phyloP scores from a whole-genome alignment of 2,797 vertebrate species.

The Neopelma chrysocephalum region DNA sequence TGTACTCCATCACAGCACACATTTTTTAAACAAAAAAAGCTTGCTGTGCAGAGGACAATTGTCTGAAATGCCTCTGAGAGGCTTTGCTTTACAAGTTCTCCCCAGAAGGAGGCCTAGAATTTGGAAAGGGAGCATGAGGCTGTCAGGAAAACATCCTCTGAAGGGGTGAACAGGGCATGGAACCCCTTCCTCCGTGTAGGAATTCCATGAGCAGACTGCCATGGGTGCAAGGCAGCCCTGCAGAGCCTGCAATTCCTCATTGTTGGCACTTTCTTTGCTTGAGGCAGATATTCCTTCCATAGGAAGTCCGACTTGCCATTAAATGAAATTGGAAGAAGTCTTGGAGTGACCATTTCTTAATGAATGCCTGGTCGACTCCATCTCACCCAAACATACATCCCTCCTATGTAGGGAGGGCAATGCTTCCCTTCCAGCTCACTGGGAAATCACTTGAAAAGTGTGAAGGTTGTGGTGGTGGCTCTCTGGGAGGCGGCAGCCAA shows the following conservation, averaged over 20 bases:
- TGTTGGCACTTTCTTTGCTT: neutral
- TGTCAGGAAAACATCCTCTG: neutral
- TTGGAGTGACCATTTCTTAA: neutral
- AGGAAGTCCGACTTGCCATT: neutral
- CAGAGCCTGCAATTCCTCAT: too few relatives aligned
- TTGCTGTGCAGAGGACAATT: neutral
- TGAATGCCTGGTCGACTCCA: neutral
- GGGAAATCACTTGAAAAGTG: neutral
- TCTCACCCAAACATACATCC: neutral
- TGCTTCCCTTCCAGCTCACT: neutral
- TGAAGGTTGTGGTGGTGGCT: neutral
- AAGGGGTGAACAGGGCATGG: neutral
- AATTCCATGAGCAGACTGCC: neutral
- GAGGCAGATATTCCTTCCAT: neutral
- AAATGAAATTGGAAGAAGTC: neutral
- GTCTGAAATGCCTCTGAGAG: neutral
- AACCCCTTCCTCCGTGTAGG: neutral
- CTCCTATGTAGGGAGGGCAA: neutral
- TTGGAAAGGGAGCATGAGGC: neutral
- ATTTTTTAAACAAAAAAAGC: neutral
- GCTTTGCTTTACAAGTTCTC: neutral
- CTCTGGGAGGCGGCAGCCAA: neutral
- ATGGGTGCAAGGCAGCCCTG: neutral
- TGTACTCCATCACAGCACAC: neutral
- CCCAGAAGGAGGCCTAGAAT: neutral